Evolutionary conservation across 2,888 invertebrate species (phyloP).

Genomic region (Fragum sueziense): DNA sequence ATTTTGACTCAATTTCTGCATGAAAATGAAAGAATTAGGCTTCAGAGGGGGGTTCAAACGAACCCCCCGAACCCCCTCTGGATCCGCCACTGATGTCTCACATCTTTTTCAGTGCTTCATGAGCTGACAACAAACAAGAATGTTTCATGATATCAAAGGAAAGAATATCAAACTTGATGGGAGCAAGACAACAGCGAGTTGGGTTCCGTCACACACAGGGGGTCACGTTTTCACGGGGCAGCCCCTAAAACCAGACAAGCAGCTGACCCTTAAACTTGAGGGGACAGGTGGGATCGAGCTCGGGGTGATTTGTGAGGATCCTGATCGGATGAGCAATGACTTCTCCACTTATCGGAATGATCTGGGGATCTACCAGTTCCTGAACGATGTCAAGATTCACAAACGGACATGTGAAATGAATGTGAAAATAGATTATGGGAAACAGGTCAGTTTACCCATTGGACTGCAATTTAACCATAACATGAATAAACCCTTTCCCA

Average conservation of each 20-base stretch:
- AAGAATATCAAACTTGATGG: slow-evolving; percentile 39
- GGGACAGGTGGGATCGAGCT: slow-evolving; percentile 47
- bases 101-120: too few species aligned
- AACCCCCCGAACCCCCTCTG: too few species aligned
- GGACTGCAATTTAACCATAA: too few species aligned
- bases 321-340: neutral
- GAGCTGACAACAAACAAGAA: too few species aligned
- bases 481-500: too few species aligned
- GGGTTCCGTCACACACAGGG: slow-evolving; percentile 43
- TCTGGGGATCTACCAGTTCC: slow-evolving; percentile 28
- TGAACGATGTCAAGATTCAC: slow-evolving; percentile 55
- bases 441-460: slow-evolving; percentile 27
- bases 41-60: too few species aligned
- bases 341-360: slow-evolving; percentile 4
- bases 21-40: too few species aligned
- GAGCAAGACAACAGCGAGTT: slow-evolving; percentile 24
- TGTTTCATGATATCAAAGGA: slow-evolving; percentile 50
- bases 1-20: too few species aligned
- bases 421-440: slow-evolving; percentile 29
- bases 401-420: slow-evolving; percentile 40
- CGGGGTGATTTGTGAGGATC: slow-evolving; percentile 34
- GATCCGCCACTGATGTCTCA: too few species aligned
- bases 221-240: slow-evolving; percentile 29
- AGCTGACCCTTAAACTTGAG: slow-evolving; percentile 29
- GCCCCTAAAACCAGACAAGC: neutral